Evolutionary conservation across 2,888 invertebrate genomes (phyloP).

Genomic region (Drosophila merina): DNA sequence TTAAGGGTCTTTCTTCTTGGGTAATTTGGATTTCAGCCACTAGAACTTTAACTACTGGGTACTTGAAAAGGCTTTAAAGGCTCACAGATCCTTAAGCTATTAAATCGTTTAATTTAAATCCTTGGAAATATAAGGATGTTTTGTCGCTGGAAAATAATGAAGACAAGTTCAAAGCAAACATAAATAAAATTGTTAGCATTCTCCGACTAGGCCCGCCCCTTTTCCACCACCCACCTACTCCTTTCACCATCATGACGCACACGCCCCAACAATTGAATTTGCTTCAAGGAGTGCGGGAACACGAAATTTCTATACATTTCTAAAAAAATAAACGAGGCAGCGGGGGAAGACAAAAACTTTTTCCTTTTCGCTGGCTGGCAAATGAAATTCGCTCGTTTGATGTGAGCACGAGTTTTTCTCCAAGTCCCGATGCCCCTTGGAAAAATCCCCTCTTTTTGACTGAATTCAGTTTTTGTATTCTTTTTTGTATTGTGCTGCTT

Average conservation of each 20-base stretch:
- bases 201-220: conserved; percentile 46
- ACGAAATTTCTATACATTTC: conserved; percentile 38
- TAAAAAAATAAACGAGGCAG: conserved; percentile 26
- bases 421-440: conserved; percentile 5
- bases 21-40: conserved; percentile 53
- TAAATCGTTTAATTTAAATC: conserved; percentile 10
- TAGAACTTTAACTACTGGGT: neutral
- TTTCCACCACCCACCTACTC: neutral
- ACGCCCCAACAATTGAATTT: conserved; percentile 76
- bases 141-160: conserved; percentile 66
- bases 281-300: conserved; percentile 18
- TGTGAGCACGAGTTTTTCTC: conserved; percentile 57
- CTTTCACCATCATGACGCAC: conserved; percentile 29
- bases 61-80: no score
- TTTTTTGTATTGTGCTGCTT: conserved; percentile 14
- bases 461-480: conserved; percentile 31
- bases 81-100: conserved; percentile 24
- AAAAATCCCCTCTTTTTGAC: conserved; percentile 8
- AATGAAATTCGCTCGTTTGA: conserved; percentile 79
- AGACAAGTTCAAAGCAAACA: conserved; percentile 76
- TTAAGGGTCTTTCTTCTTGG: conserved; percentile 50
- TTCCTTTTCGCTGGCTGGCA: conserved; percentile 69
- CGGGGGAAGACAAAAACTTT: conserved; percentile 54
- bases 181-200: conserved; percentile 79
- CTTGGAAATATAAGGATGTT: conserved; percentile 22